These are phyloP conservation scores for Maniola jurtina DNA, from an alignment of 1,140 invertebrate genomes.

Conservation along the genomic window DNA sequence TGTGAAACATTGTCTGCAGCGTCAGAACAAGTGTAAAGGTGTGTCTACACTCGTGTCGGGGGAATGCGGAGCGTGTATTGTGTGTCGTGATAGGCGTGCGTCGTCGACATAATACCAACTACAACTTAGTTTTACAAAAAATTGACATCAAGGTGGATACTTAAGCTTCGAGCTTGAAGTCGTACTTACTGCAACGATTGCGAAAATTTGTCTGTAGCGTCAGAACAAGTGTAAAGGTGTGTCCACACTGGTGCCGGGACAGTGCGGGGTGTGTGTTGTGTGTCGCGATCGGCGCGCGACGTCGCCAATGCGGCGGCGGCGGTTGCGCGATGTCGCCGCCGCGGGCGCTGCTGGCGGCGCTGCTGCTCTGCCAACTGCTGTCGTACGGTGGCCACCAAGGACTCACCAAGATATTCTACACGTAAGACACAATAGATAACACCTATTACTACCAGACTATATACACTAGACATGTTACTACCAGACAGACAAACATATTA, in stretches of 20 bases:
- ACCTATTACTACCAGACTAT: too few relatives aligned
- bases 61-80: constrained; percentile 24
- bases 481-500: too few relatives aligned
- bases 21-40: background rate
- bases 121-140: too few relatives aligned
- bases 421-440: constrained; percentile 45
- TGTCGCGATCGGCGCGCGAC: constrained; percentile 60
- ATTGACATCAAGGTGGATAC: background rate
- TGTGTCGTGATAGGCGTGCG: constrained; percentile 59
- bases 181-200: background rate
- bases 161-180: background rate
- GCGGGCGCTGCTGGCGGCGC: constrained; percentile 71
- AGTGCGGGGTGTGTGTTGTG: constrained; percentile 26
- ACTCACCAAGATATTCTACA: constrained; percentile 76
- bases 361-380: constrained; percentile 71
- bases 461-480: too few relatives aligned
- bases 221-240: constrained; percentile 2
- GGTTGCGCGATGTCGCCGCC: constrained; percentile 69
- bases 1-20: background rate
- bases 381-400: constrained; percentile 74
- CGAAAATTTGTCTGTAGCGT: background rate
- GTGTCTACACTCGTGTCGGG: constrained; percentile 7
- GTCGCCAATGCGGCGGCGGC: constrained; percentile 72
- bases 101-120: constrained; percentile 44
- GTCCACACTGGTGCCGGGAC: constrained; percentile 10